Conservation (phyloP, 2,797 vertebrate genomes). For the Gymnothorax javanicus region DNA sequence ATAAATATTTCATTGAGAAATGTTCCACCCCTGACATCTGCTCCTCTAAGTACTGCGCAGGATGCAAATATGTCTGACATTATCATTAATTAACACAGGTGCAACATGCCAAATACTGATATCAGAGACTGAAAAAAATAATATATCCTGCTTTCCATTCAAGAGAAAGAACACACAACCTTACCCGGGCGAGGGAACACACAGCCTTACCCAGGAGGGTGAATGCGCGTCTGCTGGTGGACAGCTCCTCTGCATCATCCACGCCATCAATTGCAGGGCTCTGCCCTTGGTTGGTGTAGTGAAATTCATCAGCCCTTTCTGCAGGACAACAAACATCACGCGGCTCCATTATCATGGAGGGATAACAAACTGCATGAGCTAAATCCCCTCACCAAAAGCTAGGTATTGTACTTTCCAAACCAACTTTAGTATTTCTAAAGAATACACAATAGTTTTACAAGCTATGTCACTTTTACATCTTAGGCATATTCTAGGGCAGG, state of each 20-base stretch:
- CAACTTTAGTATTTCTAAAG: not conserved
- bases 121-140: too few relatives aligned
- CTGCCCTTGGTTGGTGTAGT: constrained; percentile 88
- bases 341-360: not conserved
- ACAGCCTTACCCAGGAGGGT: constrained; percentile 81
- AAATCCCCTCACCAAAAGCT: not conserved
- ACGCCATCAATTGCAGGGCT: constrained; percentile 86
- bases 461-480: not conserved
- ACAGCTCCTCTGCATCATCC: constrained; percentile 87
- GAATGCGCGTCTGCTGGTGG: constrained; percentile 85
- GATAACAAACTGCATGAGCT: not conserved
- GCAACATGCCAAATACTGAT: too few relatives aligned
- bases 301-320: constrained; percentile 85
- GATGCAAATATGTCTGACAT: not conserved
- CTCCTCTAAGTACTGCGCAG: not conserved
- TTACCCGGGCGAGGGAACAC: not conserved
- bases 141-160: too few relatives aligned
- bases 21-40: not conserved
- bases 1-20: not conserved
- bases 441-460: not conserved
- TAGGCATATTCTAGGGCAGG: not conserved
- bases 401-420: not conserved
- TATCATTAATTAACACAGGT: too few relatives aligned
- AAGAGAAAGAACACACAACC: not conserved
- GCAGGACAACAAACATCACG: constrained; percentile 33